Base-by-base conservation (phyloP, 2,888 invertebrate species). In the Epinotia nisella region DNA sequence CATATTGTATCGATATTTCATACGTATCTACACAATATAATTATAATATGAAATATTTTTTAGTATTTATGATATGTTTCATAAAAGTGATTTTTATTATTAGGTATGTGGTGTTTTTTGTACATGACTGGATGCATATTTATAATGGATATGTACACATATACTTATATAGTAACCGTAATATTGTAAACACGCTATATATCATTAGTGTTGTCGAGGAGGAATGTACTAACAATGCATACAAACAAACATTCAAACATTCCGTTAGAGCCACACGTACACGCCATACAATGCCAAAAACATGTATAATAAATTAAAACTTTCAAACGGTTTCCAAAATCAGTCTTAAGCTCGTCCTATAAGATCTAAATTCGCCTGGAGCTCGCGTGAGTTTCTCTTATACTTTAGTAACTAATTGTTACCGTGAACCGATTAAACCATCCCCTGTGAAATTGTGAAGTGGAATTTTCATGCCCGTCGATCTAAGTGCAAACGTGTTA, bases 271-370 rank as follows among this genome's bases (percentile, higher is more conserved):
- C 53, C 73, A 75, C 75, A 76, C 69, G 41, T 60, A 35, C 75
- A 77, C 76, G 9, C 35, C 29, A 78, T 77, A 80, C 81, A 72
- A 72, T 72, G 72, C 67, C n/a, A 67, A 60, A 45, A 61, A 72
- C 61, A 68, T 62, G 56, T 68, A 67, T 7, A 53, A 69, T 56
- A 59, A 68, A n/a, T n/a, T 9, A 61, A 70, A 66, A 67, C 66
- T 61, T 41, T 55, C 71, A 71, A 55, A 66, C 41, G 21, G 17
- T 71, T 71, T 45, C 19, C 11, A 49, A 13, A 60, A 71, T 53
- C 29, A 13, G 55, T 60, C 66, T 17, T 61, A 53, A 45, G 29
- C 21, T 41, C 24, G 17, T 41, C 60, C 3, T 61, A 10, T 41
- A 24, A 24, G 9, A 21, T 59, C n/a, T 67, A 58, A 17, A 45